Percentiles rank a stretch among this genome's conserved stretches.
phyloP scores from a whole-genome alignment of 2,797 vertebrate species.

The Anabas testudineus region DNA sequence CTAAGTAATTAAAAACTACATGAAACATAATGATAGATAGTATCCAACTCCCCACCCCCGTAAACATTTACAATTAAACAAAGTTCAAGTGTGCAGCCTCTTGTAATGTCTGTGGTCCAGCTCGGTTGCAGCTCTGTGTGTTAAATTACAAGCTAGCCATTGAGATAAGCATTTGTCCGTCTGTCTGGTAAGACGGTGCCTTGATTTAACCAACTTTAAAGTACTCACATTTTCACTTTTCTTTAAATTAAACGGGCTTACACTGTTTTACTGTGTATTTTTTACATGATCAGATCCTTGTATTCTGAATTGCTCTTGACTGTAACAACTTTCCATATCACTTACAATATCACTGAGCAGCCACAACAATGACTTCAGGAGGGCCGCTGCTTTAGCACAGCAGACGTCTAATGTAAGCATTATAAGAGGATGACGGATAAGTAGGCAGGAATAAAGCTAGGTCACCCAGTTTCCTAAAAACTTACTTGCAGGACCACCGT shows the following conservation, averaged over 20 bases:
- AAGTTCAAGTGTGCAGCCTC: not conserved
- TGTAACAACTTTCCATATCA: not conserved
- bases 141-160: not conserved
- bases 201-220: no score
- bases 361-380: not conserved
- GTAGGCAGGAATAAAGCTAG: not conserved
- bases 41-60: not conserved
- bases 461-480: not conserved
- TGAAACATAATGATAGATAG: not conserved
- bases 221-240: not conserved
- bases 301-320: no score
- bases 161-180: no score
- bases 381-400: not conserved
- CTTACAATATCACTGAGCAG: not conserved
- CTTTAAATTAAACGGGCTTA: no score
- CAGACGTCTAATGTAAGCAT: not conserved
- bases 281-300: not conserved
- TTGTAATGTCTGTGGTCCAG: not conserved
- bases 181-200: no score
- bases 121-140: no score
- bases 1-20: not conserved
- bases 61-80: conserved; percentile 11
- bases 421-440: not conserved
- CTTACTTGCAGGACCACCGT: not conserved
- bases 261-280: not conserved